Evolutionary conservation across 2,113 vertebrate species (phyloP), one percentile per base, ranked within the genome.

Genomic region (Redunca redunca): DNA sequence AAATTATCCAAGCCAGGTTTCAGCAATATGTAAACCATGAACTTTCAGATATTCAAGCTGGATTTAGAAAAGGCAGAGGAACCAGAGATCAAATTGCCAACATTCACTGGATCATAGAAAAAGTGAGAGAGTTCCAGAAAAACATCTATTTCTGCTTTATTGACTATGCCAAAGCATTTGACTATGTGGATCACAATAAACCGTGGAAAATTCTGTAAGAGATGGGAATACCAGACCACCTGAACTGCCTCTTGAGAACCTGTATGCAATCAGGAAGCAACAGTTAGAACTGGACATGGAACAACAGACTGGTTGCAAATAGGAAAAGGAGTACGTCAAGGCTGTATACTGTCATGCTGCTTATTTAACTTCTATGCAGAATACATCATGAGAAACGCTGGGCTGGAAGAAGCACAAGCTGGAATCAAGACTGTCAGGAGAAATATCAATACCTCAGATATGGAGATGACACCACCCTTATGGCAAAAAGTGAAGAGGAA

Each of bases 31-130:
- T 64, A 8, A n/a, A 64, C 30, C 2, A 1, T n/a, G 15, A 64
- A 33, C 7, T 64, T 64, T 4, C 30, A 8, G 7, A 64, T 64
- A 15, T 64, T 17, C 62, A n/a, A 64, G 15, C 62, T 17, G 30
- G 62, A 4, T 64, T 64, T 64, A 64, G 15, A 64, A 64, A 64
- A 64, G 30, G 30, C 30, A 64, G 30, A 64, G 62, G 7, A 17
- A 64, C 30, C 30, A 64, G 30, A 64, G 62, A 64, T n/a, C 30
- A 64, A 64, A 64, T 64, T 64, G 62, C 30, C 62, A 64, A 64
- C 30, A n/a, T n/a, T 0, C 0, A 3, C 3, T 64, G 30, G 30
- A 17, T 64, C 62, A 64, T 8, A 0, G 30, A 64, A 17, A 64
- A 64, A n/a, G 30, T 30, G 33, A 64, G 15, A 64, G 62, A 64